Percentiles rank a stretch among this genome's conserved stretches.
phyloP scores from a whole-genome alignment of 2,888 invertebrate species.

The Tetrapedia diversipes region DNA sequence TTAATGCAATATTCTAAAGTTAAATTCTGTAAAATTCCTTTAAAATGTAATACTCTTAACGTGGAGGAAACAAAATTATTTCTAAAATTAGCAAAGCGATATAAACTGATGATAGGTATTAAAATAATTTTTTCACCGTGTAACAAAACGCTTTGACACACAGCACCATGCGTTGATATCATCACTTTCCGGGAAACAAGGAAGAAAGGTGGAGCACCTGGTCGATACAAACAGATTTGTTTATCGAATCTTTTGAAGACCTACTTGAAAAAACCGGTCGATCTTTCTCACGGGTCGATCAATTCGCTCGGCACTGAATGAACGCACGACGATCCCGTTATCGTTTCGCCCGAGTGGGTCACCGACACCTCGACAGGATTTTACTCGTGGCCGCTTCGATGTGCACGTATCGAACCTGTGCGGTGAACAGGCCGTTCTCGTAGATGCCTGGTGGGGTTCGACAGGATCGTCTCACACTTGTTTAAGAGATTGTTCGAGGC shows the following conservation, averaged over 20 bases:
- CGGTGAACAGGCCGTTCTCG: conserved; percentile 53
- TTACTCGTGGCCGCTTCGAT: conserved; percentile 56
- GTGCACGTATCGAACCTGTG: conserved; percentile 56
- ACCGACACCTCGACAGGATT: conserved; percentile 74
- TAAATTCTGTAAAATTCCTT: no score
- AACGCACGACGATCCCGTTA: conserved; percentile 78
- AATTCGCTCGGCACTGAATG: conserved; percentile 58
- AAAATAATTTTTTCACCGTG: neutral
- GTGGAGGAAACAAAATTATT: no score
- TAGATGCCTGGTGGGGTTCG: conserved; percentile 61
- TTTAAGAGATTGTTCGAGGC: neutral
- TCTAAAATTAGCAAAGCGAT: no score
- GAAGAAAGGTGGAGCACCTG: neutral
- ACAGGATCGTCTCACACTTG: conserved; percentile 60
- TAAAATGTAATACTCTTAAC: neutral
- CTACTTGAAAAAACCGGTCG: conserved; percentile 49
- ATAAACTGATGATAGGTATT: no score
- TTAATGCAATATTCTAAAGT: no score
- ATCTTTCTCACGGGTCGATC: conserved; percentile 38
- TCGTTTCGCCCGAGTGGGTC: conserved; percentile 81
- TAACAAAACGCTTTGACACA: neutral
- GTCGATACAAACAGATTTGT: neutral
- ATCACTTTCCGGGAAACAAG: neutral
- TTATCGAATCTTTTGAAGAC: conserved; percentile 28
- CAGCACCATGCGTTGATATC: neutral